Evolutionary conservation across 2,797 vertebrate genomes (phyloP).

Genomic region (Sardinella longiceps): DNA sequence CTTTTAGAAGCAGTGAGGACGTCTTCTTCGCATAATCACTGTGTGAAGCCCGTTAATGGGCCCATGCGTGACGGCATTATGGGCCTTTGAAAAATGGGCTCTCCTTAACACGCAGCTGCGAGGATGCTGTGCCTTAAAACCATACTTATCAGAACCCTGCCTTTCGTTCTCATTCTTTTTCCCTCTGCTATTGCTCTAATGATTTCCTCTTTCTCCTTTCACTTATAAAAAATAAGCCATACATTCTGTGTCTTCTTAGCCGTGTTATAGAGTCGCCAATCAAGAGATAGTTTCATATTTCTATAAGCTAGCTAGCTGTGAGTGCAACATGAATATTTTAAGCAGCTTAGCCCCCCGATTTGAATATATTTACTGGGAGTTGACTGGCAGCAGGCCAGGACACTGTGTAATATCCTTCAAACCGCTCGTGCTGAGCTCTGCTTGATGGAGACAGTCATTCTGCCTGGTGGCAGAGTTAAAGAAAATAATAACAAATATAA

Average conservation of each 20-base stretch:
- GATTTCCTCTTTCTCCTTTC: constrained; percentile 51
- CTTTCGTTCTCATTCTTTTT: background rate
- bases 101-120: constrained; percentile 30
- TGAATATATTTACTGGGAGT: constrained; percentile 89
- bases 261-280: constrained; percentile 77
- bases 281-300: constrained; percentile 82
- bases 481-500: constrained; percentile 63
- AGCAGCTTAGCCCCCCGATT: constrained; percentile 88
- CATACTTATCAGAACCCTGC: constrained; percentile 59
- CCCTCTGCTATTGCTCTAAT: background rate
- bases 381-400: constrained; percentile 82
- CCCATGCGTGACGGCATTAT: constrained; percentile 43
- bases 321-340: constrained; percentile 91
- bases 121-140: constrained; percentile 54
- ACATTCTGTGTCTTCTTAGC: constrained; percentile 45
- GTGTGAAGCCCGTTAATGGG: constrained; percentile 46
- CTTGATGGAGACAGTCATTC: constrained; percentile 84
- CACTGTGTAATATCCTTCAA: constrained; percentile 82
- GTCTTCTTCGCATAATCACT: constrained; percentile 57
- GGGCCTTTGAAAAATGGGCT: constrained; percentile 45
- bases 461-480: constrained; percentile 80
- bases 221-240: constrained; percentile 49
- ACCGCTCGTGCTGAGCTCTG: constrained; percentile 80
- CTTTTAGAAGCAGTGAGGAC: constrained; percentile 13
- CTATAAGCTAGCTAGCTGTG: constrained; percentile 84